Evolutionary conservation across 2,797 vertebrate species (phyloP), one percentile per base, ranked within the genome.

Genomic region (Trachurus trachurus): DNA sequence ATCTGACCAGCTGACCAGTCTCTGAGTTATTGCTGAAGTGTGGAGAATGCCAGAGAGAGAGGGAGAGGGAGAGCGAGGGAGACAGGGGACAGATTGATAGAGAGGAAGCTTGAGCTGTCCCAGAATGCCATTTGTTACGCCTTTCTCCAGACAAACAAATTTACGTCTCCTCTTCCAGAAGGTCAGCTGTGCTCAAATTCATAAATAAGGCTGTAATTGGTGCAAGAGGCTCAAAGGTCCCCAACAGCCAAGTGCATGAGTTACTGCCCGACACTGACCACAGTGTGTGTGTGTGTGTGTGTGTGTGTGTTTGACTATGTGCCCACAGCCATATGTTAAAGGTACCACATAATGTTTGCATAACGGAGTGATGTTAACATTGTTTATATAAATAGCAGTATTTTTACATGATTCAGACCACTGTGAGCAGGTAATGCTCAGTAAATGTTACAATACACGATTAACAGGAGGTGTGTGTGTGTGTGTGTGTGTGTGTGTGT

Each of bases 121-220:
- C 84, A 81, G 78, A 78, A 86, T 60, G 80, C 87, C 80, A 90
- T 93, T 93, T 89, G 85, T 92, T 91, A 91, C 60, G 70, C 71
- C 52, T n/a, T 57, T 88, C 89, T 86, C 86, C 90, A 89, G 92
- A 93, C 85, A 93, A 93, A 93, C 89, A 87, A 89, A 95, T 94
- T 87, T 92, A 92, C 72, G 88, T 89, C 90, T 88, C 85, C 81
- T 82, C 75, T 70, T 70, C 69, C 85, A 92, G 93, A 95, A 94
- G 94, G 93, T 94, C 93, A 94, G 85, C 84, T 76, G 87, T 87
- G 88, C 88, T 91, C 85, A 87, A 84, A 93, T 92, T 92, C 91
- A 94, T 93, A 94, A 95, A 94, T 93, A 94, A 93, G 92, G 79
- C 76, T 50, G 84, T 93, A 92, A 93, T 91, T 91, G 90, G 89